Evolutionary conservation across 2,113 vertebrate species (phyloP), one percentile per base, ranked within the genome.

Genomic region (Cryptotis parvus): DNA sequence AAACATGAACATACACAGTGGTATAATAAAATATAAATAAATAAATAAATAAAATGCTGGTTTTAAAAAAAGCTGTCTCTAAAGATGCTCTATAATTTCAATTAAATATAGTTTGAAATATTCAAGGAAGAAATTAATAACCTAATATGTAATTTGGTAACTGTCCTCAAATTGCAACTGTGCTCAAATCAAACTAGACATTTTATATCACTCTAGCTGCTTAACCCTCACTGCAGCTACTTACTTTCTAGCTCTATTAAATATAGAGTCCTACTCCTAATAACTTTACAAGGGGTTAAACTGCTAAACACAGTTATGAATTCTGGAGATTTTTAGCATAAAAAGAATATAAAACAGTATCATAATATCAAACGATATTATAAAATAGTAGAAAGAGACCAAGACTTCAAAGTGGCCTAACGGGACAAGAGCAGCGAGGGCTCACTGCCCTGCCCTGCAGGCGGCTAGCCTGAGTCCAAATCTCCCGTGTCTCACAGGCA

Each of bases 41-140:
- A n/a, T n/a, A n/a, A n/a, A n/a, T n/a, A n/a, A n/a, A n/a, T n/a
- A n/a, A n/a, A n/a, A n/a, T n/a, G n/a, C n/a, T n/a, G n/a, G n/a
- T n/a, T n/a, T n/a, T n/a, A n/a, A n/a, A n/a, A n/a, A n/a, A n/a
- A n/a, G n/a, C n/a, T n/a, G n/a, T 11, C 43, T 45, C 72, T 87
- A 85, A 88, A 94, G 76, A 79, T 55, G 45, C 6, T 3, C 31
- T 68, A 68, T 29, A 91, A 78, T 27, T 83, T 90, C 69, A 90
- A 88, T n/a, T 87, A 89, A 55, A 72, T 73, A 65, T 12, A 78
- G 15, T 94, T 85, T 87, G 22, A 95, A 90, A 78, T 68, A 90
- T 26, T 77, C 20, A 41, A 92, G 82, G 26, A 9, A 94, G 52
- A 29, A 96, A 92, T 73, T 55, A 87, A 94, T 93, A 84, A 76